A percentile compares a stretch with the other conserved stretches of the same genome.
Evolutionary conservation across 1,140 invertebrate species (phyloP).

Genomic region (Delia radicum): DNA sequence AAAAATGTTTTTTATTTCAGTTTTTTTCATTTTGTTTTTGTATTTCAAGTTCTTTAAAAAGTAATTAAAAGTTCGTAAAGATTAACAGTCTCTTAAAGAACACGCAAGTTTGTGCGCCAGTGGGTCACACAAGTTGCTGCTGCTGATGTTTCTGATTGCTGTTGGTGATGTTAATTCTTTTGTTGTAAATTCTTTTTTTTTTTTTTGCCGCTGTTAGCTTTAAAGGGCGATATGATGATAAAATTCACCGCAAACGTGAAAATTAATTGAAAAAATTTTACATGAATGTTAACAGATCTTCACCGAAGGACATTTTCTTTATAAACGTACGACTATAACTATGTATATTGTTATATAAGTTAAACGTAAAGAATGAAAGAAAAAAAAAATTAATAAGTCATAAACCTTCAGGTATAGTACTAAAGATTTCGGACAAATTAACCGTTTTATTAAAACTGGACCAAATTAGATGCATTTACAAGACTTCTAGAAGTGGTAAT

Average conservation of each 20-base stretch:
- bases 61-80: slow-evolving; percentile 33
- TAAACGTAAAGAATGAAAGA: no score
- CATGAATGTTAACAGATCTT: neutral
- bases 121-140: slow-evolving; percentile 11
- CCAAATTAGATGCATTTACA: no score
- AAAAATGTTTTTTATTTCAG: slow-evolving; percentile 8
- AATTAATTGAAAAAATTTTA: neutral
- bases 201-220: neutral
- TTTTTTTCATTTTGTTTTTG: neutral
- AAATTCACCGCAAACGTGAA: neutral
- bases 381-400: no score
- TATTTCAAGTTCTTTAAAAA: slow-evolving; percentile 30
- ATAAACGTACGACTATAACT: no score
- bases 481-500: no score
- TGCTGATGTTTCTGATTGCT: no score
- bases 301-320: neutral
- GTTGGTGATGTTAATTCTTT: no score
- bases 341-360: no score
- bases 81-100: slow-evolving; percentile 29
- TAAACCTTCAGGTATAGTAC: no score
- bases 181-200: slow-evolving; percentile 10
- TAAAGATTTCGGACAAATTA: no score
- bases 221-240: neutral
- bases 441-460: no score
- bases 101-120: slow-evolving; percentile 14